Percentiles rank a stretch among this genome's conserved stretches.
Conservation (phyloP, 2,888 invertebrate species). For the Drosophila kanekoi region DNA sequence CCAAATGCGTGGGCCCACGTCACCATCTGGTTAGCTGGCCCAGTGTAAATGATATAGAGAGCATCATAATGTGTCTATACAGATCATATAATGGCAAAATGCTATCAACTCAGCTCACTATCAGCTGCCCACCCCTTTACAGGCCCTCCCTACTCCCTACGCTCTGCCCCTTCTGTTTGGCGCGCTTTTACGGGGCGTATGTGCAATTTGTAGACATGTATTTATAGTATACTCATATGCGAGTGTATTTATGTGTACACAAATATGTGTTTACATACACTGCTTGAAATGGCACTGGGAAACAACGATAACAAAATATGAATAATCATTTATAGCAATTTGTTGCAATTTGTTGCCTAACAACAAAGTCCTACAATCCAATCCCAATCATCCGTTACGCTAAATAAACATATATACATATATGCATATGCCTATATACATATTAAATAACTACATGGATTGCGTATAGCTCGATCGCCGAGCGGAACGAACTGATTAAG, state of each 20-base stretch:
- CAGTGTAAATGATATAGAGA: conserved; percentile 25
- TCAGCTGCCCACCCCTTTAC: neutral
- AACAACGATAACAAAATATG: conserved; percentile 20
- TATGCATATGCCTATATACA: neutral
- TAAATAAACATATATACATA: neutral
- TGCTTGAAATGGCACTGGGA: conserved; percentile 12
- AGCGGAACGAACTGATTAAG: conserved; percentile 37
- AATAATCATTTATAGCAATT: conserved; percentile 46
- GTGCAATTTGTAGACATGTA: conserved; percentile 26
- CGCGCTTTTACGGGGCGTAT: conserved; percentile 44
- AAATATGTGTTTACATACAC: neutral
- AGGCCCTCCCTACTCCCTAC: no score
- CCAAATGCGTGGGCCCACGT: conserved; percentile 50
- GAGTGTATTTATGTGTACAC: neutral
- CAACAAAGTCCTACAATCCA: conserved; percentile 38
- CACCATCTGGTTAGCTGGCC: conserved; percentile 9
- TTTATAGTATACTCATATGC: neutral
- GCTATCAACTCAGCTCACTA: neutral
- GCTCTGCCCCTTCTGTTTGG: conserved; percentile 1
- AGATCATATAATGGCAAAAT: conserved; percentile 5
- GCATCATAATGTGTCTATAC: neutral
- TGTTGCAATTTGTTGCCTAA: conserved; percentile 57
- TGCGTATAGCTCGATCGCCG: conserved; percentile 27
- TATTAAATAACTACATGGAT: conserved; percentile 36
- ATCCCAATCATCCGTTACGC: conserved; percentile 9